Conservation (phyloP, 2,888 invertebrate genomes). For the Theristus sp. region DNA sequence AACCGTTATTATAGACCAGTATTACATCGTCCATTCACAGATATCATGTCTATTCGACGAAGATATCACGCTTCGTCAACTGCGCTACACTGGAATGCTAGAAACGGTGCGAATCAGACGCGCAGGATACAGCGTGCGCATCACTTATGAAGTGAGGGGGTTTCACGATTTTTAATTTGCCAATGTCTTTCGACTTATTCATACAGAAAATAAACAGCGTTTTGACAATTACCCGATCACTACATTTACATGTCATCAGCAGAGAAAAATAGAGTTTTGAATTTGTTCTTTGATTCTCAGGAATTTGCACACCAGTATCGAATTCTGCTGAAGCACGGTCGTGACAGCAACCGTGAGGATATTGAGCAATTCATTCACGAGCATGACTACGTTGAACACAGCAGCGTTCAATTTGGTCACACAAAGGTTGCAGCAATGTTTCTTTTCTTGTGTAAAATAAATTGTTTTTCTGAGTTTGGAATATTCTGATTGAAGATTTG, state of each 20-base stretch:
- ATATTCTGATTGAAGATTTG: too few relatives aligned
- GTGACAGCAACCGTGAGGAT: conserved; percentile 61
- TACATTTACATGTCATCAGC: too few relatives aligned
- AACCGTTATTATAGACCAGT: too few relatives aligned
- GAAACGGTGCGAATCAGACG: conserved; percentile 84
- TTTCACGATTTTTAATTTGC: background rate
- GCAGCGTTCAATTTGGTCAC: conserved; percentile 70
- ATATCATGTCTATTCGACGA: conserved; percentile 79
- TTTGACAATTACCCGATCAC: too few relatives aligned
- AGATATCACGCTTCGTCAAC: conserved; percentile 67
- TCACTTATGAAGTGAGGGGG: conserved; percentile 52
- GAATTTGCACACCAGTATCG: conserved; percentile 82
- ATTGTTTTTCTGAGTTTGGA: too few relatives aligned
- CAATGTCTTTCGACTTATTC: too few relatives aligned
- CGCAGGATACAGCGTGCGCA: conserved; percentile 79
- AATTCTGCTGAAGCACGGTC: conserved; percentile 66
- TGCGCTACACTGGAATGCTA: conserved; percentile 87
- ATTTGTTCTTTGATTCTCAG: too few relatives aligned
- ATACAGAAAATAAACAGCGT: too few relatives aligned
- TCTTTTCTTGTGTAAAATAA: too few relatives aligned
- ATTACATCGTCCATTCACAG: conserved; percentile 32
- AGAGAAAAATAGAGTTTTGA: too few relatives aligned
- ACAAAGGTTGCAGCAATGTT: conserved; percentile 55
- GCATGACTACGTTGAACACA: conserved; percentile 60
- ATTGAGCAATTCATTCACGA: conserved; percentile 57